Base-by-base conservation (phyloP, 64 coral and sea anemone genomes). In the Stichodactyla mertensii region DNA sequence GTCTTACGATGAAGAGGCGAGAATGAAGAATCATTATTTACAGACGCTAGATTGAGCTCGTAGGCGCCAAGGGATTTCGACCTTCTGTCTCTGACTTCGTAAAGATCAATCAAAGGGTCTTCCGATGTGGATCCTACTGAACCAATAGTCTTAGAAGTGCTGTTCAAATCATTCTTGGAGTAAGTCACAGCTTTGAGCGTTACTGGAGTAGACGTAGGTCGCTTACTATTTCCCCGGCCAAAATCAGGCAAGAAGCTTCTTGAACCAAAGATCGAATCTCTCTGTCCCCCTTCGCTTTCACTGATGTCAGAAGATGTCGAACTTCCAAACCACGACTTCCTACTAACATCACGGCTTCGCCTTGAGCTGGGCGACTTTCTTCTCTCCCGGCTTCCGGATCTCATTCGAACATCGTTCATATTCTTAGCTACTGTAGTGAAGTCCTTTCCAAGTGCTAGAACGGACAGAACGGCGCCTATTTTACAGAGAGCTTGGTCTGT, bases 121-220 rank as follows among this genome's bases (percentile, higher is more conserved):
- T 87, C 52, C 1, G 26, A n/a, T 7, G 77, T 77, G 16, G 84
- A 82, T 1, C 67, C 74, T 18, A 71, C 61, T 52, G 58, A 19
- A 7, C 28, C 78, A 6, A 55, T 28, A 22, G 85, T 51, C 18
- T 9, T 55, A 10, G 51, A 16, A 52, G 71, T 91, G 5, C 85
- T 54, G 81, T 52, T 90, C 22, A 70, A 90, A 70, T 85, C 74
- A 10, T 60, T 88, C 0, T 84, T 88, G 20, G 74, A 64, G 62
- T 85, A 97, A 55, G 91, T 93, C 13, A 90, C 89, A 80, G 91
- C 88, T 67, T 97, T 97, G 4, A 97, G 88, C 20, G 88, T 83
- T 18, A 97, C 94, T 10, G 94, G 94, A 19, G 94, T 97, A 18
- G 94, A 97, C 6, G 87, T 83, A 12, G 94, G 94, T 19, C 94